Evolutionary conservation across 2,888 invertebrate genomes (phyloP).

Genomic region (Leuctra nigra): DNA sequence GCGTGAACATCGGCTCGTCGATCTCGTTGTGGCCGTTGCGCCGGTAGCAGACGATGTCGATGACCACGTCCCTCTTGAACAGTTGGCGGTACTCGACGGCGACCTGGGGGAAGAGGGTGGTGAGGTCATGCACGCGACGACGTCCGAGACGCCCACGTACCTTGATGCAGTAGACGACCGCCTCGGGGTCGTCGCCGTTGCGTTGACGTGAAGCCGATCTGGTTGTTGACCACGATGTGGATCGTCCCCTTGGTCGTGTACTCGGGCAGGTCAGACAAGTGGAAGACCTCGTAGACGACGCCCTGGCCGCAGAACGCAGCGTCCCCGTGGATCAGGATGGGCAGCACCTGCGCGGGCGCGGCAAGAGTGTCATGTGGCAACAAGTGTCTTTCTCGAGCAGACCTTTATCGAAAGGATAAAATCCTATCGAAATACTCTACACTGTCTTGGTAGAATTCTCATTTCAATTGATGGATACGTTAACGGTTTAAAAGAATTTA

Average conservation of each 20-base stretch:
- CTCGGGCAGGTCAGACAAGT: slow-evolving; percentile 49
- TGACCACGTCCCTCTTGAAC: slow-evolving; percentile 80
- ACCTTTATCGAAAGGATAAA: too few relatives aligned
- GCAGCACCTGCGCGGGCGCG: slow-evolving; percentile 52
- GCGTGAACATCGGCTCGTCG: slow-evolving; percentile 93
- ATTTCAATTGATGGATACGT: too few relatives aligned
- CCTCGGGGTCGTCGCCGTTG: slow-evolving; percentile 93
- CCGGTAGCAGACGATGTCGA: slow-evolving; percentile 79
- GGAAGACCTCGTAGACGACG: slow-evolving; percentile 54
- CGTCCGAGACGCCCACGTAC: too few relatives aligned
- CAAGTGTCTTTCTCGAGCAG: too few relatives aligned
- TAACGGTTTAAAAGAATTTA: too few relatives aligned
- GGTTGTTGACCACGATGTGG: slow-evolving; percentile 53
- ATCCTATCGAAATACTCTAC: too few relatives aligned
- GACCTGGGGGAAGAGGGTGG: too few relatives aligned
- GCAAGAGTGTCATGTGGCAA: too few relatives aligned
- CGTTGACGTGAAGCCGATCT: slow-evolving; percentile 89
- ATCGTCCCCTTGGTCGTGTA: slow-evolving; percentile 54
- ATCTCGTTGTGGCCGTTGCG: slow-evolving; percentile 87
- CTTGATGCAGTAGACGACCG: slow-evolving; percentile 80
- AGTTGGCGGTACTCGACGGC: slow-evolving; percentile 79
- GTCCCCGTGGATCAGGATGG: slow-evolving; percentile 53
- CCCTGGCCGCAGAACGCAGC: slow-evolving; percentile 56
- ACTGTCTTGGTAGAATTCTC: too few relatives aligned
- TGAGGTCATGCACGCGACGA: too few relatives aligned